These are phyloP conservation scores for Phrynocephalus forsythii DNA, from an alignment of 2,797 vertebrate genomes.

Conservation along the genomic window DNA sequence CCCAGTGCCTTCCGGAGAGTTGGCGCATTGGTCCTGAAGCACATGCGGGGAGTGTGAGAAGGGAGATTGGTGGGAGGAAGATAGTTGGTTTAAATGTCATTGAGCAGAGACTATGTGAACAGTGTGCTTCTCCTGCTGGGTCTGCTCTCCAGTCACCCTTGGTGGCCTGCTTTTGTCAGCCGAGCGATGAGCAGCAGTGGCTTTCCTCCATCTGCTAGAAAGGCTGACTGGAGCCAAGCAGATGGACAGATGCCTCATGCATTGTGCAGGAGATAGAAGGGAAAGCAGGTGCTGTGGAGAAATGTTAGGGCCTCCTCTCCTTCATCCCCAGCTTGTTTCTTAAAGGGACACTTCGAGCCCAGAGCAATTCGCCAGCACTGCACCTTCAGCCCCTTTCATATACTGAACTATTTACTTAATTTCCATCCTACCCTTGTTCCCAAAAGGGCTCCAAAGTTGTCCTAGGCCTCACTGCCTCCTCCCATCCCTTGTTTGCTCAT, in stretches of 20 bases:
- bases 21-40: slow-evolving; percentile 19
- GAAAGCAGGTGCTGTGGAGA: not conserved
- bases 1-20: not conserved
- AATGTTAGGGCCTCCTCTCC: not conserved
- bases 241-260: not conserved
- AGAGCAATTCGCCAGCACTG: not conserved
- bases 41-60: not conserved
- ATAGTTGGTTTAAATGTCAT: slow-evolving; percentile 41
- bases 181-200: not conserved
- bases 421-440: too few relatives aligned
- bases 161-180: not conserved
- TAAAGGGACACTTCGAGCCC: not conserved
- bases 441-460: too few relatives aligned
- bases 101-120: not conserved
- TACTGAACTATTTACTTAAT: too few relatives aligned
- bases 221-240: not conserved
- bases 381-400: not conserved
- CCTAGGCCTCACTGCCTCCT: too few relatives aligned
- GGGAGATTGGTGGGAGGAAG: slow-evolving; percentile 19
- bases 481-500: not conserved
- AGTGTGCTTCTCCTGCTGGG: not conserved
- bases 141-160: not conserved
- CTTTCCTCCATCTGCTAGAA: not conserved
- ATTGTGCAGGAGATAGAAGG: not conserved
- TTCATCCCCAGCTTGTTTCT: not conserved